Base-by-base conservation (phyloP, 1,140 invertebrate species). In the Drosophila cardini region DNA sequence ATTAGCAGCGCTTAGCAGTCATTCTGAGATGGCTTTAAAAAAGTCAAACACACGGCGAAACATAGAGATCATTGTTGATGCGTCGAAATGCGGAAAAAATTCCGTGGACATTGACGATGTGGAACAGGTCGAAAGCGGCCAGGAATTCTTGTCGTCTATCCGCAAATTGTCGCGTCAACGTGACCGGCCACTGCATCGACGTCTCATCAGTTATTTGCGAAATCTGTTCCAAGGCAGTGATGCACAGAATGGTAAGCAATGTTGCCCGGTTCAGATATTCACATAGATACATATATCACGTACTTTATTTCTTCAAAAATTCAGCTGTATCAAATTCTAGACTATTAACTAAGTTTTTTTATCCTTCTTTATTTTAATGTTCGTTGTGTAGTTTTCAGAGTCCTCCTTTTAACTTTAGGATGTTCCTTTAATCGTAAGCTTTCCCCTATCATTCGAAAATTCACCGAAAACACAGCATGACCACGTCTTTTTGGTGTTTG, bases 1-100 rank as follows among this genome's bases (percentile, higher is more conserved):
- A 4, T 38, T 67, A 21, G 70, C 63, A 13, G 60, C 69, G 7
- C n/a, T 52, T 0, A 36, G 32, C 38, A 45, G 8, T 53, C 30
- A 46, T 0, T 15, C 53, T 34, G 72, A 75, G 2, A 52, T 11
- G 16, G 48, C 26, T 32, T 64, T 90, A 34, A 70, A 80, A 65
- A 90, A 80, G 15, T 72, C 84, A 8, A 87, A 48, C 36, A 80
- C 80, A 38, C 90, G 91, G 40, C 90, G 90, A 38, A 91, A 83
- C 77, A 90, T 91, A 50, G 90, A 91, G 78, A 91, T 91, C 26
- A 91, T 91, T 43, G 90, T 91, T 68, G 90, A 91, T 60, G 90
- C 90, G 32, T 76, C 81, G 9, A 84, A 91, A 18, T 83, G 85
- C 26, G 78, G 90, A 56, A 82, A 72, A 69, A 72, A 81, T n/a